These are phyloP conservation scores for Folsomia manolachei DNA, from an alignment of 2,888 invertebrate genomes.

Conservation along the genomic window DNA sequence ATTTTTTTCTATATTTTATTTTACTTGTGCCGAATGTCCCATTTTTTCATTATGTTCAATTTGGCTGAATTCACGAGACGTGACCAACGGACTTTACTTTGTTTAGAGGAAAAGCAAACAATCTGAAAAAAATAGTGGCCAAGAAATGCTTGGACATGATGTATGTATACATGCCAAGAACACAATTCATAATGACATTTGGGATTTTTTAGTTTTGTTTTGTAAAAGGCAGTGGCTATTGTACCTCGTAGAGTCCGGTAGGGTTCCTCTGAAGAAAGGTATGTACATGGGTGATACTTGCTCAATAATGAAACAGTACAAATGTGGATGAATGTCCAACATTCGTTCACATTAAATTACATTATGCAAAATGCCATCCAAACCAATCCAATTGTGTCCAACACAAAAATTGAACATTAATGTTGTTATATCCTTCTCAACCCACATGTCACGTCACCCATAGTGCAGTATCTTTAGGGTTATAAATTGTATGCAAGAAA, in stretches of 20 bases:
- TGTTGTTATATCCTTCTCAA: not conserved
- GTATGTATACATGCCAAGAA: not conserved
- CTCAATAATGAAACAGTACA: not conserved
- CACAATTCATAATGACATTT: not conserved
- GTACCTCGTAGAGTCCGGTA: not conserved
- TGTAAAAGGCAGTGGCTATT: not conserved
- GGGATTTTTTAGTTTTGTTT: not conserved
- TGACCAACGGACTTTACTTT: not conserved
- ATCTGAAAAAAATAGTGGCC: not conserved
- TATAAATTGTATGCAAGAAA: no score
- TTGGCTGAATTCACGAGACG: no score
- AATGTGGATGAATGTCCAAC: not conserved
- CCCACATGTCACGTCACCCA: not conserved
- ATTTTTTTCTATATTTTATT: not conserved
- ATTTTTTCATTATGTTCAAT: not conserved
- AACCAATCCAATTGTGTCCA: constrained; percentile 2
- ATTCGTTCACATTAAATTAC: constrained; percentile 1
- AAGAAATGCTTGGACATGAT: not conserved
- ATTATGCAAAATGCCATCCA: constrained; percentile 10
- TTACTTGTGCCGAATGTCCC: not conserved
- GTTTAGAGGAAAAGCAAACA: no score
- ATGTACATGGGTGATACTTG: not conserved
- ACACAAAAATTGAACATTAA: not conserved
- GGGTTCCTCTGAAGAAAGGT: no score
- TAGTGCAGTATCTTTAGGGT: no score